phyloP scores from a whole-genome alignment of 2,797 vertebrate genomes.

The Sebastes iracundus region DNA sequence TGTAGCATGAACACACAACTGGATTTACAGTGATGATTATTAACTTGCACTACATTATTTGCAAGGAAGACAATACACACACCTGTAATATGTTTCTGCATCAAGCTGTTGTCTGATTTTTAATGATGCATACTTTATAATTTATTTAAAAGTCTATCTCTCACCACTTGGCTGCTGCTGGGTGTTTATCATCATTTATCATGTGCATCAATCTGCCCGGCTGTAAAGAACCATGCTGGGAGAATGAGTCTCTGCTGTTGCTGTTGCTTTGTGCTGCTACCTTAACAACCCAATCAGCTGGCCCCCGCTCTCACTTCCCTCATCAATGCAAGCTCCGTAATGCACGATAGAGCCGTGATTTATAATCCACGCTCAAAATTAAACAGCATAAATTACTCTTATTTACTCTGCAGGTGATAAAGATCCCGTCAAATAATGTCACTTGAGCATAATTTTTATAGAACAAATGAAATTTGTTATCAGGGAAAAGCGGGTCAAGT shows the following conservation, averaged over 20 bases:
- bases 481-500: slow-evolving; percentile 85
- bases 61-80: slow-evolving; percentile 54
- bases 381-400: slow-evolving; percentile 88
- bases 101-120: slow-evolving; percentile 69
- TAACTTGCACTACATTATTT: slow-evolving; percentile 52
- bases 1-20: slow-evolving; percentile 57
- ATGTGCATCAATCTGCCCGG: slow-evolving; percentile 66
- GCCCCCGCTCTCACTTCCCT: slow-evolving; percentile 71
- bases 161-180: slow-evolving; percentile 54
- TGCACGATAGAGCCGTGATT: slow-evolving; percentile 81
- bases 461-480: slow-evolving; percentile 88
- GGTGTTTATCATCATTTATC: slow-evolving; percentile 76
- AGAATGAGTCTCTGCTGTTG: slow-evolving; percentile 66
- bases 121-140: slow-evolving; percentile 76
- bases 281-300: slow-evolving; percentile 77
- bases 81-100: slow-evolving; percentile 65
- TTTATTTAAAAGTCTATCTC: slow-evolving; percentile 77
- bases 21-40: slow-evolving; percentile 74
- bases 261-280: slow-evolving; percentile 66
- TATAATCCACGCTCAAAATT: slow-evolving; percentile 82
- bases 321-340: slow-evolving; percentile 78
- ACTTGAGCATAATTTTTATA: slow-evolving; percentile 87
- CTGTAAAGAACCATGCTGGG: slow-evolving; percentile 65
- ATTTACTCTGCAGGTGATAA: slow-evolving; percentile 88
- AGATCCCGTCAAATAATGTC: slow-evolving; percentile 87